Conservation (phyloP, 1,140 invertebrate species). For the Lucilia cuprina region DNA sequence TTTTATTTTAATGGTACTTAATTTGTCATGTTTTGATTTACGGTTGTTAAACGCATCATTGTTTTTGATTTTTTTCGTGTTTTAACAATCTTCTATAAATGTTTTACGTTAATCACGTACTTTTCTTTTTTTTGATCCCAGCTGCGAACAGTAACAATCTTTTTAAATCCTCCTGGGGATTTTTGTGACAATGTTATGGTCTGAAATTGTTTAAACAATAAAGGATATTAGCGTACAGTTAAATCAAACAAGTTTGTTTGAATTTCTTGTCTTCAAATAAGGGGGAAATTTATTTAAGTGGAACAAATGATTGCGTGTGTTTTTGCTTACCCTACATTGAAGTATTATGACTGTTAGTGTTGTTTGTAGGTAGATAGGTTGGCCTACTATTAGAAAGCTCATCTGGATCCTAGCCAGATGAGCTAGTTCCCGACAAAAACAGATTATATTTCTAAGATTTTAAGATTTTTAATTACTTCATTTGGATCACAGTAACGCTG, state of each 20-base stretch:
- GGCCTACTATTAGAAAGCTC: too few species aligned
- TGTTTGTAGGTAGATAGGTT: too few species aligned
- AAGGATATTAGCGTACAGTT: constrained; percentile 6
- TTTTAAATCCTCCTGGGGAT: not conserved
- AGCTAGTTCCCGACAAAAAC: too few species aligned
- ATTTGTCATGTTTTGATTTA: constrained; percentile 8
- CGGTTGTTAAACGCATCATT: not conserved
- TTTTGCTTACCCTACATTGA: too few species aligned
- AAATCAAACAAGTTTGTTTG: not conserved
- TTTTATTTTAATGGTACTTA: not conserved
- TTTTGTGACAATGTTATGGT: not conserved
- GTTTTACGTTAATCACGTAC: not conserved
- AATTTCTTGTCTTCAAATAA: not conserved
- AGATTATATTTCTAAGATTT: too few species aligned
- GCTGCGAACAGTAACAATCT: not conserved
- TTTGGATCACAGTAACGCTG: too few species aligned
- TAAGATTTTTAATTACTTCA: too few species aligned
- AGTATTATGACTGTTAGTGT: too few species aligned
- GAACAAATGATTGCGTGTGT: not conserved
- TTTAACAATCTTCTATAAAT: not conserved
- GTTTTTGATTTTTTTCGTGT: not conserved
- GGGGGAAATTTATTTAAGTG: not conserved
- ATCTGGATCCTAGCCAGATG: too few species aligned
- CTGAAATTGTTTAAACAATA: not conserved
- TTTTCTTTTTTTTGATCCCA: not conserved